Percentiles rank a stretch among this genome's conserved stretches.
Evolutionary conservation across 2,888 invertebrate genomes (phyloP).

Genomic region (Spodoptera picta): DNA sequence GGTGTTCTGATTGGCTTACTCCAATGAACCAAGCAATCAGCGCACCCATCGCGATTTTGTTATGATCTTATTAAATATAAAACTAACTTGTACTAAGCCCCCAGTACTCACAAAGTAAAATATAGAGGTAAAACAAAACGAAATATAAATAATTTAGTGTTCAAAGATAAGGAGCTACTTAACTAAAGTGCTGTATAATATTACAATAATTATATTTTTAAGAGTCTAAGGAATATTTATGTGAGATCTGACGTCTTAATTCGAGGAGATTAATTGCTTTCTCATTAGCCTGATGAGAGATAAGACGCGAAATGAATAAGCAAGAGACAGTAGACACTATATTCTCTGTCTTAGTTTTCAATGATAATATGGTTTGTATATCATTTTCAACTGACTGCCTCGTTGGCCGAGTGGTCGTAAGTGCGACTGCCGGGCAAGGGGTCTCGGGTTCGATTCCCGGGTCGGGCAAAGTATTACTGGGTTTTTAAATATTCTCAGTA

Average conservation of each 20-base stretch:
- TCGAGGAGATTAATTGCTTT: constrained; percentile 40
- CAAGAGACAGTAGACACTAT: constrained; percentile 1
- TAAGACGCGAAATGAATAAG: constrained; percentile 21
- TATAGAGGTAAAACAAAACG: background rate
- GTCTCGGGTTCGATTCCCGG: too few species aligned
- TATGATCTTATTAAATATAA: too few species aligned
- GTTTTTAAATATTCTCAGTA: too few species aligned
- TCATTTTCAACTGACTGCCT: background rate
- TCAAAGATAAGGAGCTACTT: constrained; percentile 19
- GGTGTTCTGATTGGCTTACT: too few species aligned
- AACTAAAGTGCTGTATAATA: constrained; percentile 43
- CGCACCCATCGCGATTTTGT: too few species aligned
- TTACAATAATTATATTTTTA: constrained; percentile 38
- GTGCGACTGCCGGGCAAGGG: too few species aligned
- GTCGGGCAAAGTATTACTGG: too few species aligned
- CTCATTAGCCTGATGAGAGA: constrained; percentile 35
- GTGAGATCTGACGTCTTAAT: constrained; percentile 34
- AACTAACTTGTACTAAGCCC: too few species aligned
- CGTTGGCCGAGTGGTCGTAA: too few species aligned
- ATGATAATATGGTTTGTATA: background rate
- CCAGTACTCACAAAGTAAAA: background rate
- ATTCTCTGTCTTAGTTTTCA: background rate
- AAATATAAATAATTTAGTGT: constrained; percentile 22
- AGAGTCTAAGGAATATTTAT: constrained; percentile 39
- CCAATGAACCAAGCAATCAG: too few species aligned